These are phyloP conservation scores for Psilanteris sp. DNA, from an alignment of 1,140 invertebrate species.

Conservation along the genomic window DNA sequence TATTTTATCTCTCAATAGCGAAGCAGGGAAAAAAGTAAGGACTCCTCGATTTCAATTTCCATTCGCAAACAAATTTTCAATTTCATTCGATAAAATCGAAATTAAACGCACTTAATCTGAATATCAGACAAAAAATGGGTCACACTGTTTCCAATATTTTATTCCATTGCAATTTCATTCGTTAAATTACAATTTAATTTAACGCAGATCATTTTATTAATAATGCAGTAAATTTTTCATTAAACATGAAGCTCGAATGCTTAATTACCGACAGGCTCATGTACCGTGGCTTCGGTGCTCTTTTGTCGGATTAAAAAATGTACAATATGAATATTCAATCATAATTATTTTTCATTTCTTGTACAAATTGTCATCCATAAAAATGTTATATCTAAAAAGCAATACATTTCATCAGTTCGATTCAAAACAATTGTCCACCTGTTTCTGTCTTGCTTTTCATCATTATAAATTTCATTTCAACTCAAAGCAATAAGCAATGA, in stretches of 20 bases:
- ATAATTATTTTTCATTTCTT: too few relatives aligned
- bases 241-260: not conserved
- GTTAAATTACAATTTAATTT: not conserved
- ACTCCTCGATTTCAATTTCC: slow-evolving; percentile 45
- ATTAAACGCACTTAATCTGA: slow-evolving; percentile 28
- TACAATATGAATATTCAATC: too few relatives aligned
- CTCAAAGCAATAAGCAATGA: too few relatives aligned
- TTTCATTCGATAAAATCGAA: slow-evolving; percentile 35
- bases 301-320: too few relatives aligned
- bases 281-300: too few relatives aligned
- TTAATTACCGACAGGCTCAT: too few relatives aligned
- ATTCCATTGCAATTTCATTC: slow-evolving; percentile 2
- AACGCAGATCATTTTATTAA: not conserved
- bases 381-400: too few relatives aligned
- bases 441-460: too few relatives aligned
- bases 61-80: slow-evolving; percentile 52
- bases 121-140: slow-evolving; percentile 19
- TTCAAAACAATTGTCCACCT: too few relatives aligned
- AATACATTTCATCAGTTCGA: too few relatives aligned
- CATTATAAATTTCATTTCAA: too few relatives aligned
- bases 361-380: too few relatives aligned
- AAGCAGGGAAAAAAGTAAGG: slow-evolving; percentile 21
- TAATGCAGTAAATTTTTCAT: not conserved
- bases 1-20: slow-evolving; percentile 22
- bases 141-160: slow-evolving; percentile 19